Base-by-base conservation (phyloP, 1,140 invertebrate species). In the Oryctes rhinoceros region DNA sequence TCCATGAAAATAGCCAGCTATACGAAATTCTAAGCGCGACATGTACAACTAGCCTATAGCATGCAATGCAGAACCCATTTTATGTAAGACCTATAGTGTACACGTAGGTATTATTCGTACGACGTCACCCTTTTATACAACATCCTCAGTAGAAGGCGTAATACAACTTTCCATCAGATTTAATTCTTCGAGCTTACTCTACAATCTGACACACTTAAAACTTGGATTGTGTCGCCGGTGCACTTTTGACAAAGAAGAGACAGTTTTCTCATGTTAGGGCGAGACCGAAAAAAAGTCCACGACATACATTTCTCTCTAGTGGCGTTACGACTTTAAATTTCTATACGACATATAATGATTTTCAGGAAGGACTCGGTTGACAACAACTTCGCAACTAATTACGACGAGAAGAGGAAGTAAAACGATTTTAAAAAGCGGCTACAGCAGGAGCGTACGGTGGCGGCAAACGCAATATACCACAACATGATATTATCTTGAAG, bases 181-280 rank as follows among this genome's bases (percentile, higher is more conserved):
- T 71, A 71, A 71, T 71, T 71, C 65, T 24, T 71, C 65, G 65
- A 71, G 65, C 65, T 71, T 71, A 35, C 65, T 71, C 65, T 71
- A 24, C 65, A 71, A 71, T 71, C 65, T 71, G 65, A 71, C 65
- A 71, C 65, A 71, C 65, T 71, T 71, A 71, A 71, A 71, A 71
- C 65, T 71, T 71, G 35, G 65, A 71, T 71, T 37, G 65, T 71
- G 65, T 71, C 24, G 65, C 18, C 20, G 24, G 65, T 24, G 65
- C 65, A 71, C 65, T 35, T 71, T 37, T 71, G 65, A 30, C 20
- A 71, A 71, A 71, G 65, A 71, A 71, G 65, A 37, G 65, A 71
- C 35, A 37, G 11, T 71, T 71, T 71, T 71, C 24, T 71, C 65
- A 15, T 71, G 65, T 71, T 71, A 35, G 65, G 13, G 65, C 20